These are phyloP conservation scores for Rynchops niger DNA, from an alignment of 2,113 vertebrate species.

Conservation along the genomic window DNA sequence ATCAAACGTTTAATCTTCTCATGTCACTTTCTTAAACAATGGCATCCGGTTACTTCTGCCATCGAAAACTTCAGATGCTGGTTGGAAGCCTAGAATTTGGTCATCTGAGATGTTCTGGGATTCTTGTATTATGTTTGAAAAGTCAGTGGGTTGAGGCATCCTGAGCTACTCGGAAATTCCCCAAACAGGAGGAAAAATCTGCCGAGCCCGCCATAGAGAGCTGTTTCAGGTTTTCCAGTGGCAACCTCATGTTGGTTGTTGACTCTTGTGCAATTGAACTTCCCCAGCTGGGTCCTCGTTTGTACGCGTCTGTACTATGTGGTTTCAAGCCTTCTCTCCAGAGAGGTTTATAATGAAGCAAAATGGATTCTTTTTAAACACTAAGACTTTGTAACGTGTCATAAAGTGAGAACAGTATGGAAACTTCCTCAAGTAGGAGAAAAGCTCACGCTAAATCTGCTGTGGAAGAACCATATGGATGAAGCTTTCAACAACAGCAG, in stretches of 20 bases:
- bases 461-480: neutral
- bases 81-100: neutral
- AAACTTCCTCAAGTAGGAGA: neutral
- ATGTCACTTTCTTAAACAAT: neutral
- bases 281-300: neutral
- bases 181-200: neutral
- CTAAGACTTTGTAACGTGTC: neutral
- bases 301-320: neutral
- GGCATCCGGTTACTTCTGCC: neutral
- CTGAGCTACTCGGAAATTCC: neutral
- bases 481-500: neutral
- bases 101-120: neutral
- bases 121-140: neutral
- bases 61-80: neutral
- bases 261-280: neutral
- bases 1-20: neutral
- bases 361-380: neutral
- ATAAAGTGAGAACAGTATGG: neutral
- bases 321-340: neutral
- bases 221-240: neutral
- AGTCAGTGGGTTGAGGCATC: neutral
- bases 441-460: neutral
- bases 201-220: neutral
- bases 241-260: neutral
- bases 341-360: neutral